Percentiles rank a stretch among this genome's conserved stretches.
Conservation (phyloP, 2,797 vertebrate genomes). For the Bovichtus diacanthus region DNA sequence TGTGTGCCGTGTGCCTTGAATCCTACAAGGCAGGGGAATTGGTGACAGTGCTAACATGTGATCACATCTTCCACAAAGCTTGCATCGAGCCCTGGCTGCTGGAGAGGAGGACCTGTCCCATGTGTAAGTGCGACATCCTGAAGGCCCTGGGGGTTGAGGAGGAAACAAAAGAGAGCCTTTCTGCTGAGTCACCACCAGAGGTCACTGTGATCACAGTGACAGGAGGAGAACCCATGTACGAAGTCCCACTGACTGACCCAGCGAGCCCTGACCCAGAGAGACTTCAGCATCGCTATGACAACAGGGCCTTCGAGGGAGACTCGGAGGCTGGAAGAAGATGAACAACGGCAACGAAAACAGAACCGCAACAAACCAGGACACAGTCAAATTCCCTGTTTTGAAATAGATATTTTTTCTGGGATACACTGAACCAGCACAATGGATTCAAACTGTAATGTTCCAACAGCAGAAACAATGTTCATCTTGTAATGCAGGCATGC, state of each 20-base stretch:
- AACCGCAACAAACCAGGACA: conserved; percentile 37
- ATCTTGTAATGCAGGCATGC: conserved; percentile 18
- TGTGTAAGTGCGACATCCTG: conserved; percentile 97
- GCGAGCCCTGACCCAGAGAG: conserved; percentile 49
- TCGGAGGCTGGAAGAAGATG: conserved; percentile 53
- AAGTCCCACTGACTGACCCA: conserved; percentile 73
- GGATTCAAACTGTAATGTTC: conserved; percentile 37
- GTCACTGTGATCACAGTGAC: conserved; percentile 79
- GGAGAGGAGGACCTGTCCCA: conserved; percentile 94
- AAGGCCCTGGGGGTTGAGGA: conserved; percentile 90
- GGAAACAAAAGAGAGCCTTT: conserved; percentile 54
- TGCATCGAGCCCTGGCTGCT: conserved; percentile 97
- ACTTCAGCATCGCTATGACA: conserved; percentile 77
- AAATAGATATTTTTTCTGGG: conserved; percentile 1
- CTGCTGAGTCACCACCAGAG: conserved; percentile 57
- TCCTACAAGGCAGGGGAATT: conserved; percentile 90
- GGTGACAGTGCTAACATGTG: conserved; percentile 93
- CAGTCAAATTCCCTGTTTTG: conserved; percentile 34
- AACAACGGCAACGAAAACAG: conserved; percentile 42
- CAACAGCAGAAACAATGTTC: neutral
- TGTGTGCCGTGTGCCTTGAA: conserved; percentile 95
- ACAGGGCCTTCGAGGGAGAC: conserved; percentile 77
- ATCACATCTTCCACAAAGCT: conserved; percentile 94
- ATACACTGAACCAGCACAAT: conserved; percentile 20
- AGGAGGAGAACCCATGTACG: conserved; percentile 65